Conservation (phyloP, 2,113 vertebrate species). For the Phylloscopus trochilus region DNA sequence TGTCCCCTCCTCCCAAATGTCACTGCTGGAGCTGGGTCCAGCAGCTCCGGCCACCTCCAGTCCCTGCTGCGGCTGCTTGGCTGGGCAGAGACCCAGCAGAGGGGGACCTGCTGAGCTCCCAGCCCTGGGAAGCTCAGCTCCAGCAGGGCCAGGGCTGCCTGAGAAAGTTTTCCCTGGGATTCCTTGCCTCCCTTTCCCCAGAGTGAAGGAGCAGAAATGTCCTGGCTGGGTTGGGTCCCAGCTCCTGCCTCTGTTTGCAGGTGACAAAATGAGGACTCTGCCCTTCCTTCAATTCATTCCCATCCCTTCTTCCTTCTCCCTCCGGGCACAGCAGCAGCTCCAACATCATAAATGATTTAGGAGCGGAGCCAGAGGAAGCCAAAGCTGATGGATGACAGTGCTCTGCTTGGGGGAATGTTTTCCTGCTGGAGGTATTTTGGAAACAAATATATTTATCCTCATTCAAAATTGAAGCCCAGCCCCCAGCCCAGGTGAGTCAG, state of each 20-base stretch:
- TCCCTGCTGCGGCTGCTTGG: background rate
- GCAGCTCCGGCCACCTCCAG: background rate
- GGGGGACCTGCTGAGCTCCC: background rate
- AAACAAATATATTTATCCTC: constrained; percentile 20
- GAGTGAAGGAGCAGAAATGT: background rate
- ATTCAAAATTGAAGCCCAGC: background rate
- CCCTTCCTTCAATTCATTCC: background rate
- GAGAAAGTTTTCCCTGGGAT: background rate
- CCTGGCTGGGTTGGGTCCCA: background rate
- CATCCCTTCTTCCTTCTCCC: background rate
- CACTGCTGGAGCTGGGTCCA: background rate
- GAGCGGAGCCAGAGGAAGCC: background rate
- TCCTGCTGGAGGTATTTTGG: background rate
- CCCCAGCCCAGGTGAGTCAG: background rate
- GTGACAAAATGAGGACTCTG: background rate
- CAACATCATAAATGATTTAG: background rate
- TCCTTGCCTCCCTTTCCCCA: background rate
- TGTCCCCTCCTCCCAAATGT: background rate
- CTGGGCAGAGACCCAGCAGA: background rate
- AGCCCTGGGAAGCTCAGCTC: background rate
- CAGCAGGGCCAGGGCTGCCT: background rate
- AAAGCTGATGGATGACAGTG: constrained; percentile 5
- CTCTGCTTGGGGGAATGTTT: background rate
- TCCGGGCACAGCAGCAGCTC: background rate
- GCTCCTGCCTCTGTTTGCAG: background rate